Conservation (phyloP, 2,797 vertebrate species). For the Pangasius mekongensis region DNA sequence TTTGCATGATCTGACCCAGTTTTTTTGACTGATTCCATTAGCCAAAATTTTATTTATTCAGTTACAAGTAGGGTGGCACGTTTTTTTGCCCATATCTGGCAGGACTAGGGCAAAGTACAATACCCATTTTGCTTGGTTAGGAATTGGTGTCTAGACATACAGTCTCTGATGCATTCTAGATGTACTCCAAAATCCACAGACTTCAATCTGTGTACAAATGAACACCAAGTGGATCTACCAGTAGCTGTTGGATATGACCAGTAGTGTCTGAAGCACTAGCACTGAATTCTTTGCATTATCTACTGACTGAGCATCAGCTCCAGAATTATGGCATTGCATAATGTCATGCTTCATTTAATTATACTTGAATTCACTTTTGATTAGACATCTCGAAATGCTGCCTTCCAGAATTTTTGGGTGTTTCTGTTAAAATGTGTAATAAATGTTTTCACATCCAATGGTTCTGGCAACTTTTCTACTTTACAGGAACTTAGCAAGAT, state of each 20-base stretch:
- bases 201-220: neutral
- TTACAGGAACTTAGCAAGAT: neutral
- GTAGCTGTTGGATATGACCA: neutral
- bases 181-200: neutral
- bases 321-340: neutral
- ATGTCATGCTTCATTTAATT: neutral
- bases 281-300: too few species aligned
- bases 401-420: neutral
- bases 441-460: neutral
- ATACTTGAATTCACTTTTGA: neutral
- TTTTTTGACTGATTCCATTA: too few species aligned
- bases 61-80: too few species aligned
- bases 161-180: too few species aligned
- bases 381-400: neutral
- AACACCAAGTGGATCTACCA: neutral
- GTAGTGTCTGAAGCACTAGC: neutral
- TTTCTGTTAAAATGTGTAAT: neutral
- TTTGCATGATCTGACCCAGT: too few species aligned
- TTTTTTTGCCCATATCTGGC: too few species aligned
- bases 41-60: too few species aligned
- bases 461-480: neutral
- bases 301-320: neutral
- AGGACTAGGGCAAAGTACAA: too few species aligned
- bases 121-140: too few species aligned
- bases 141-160: too few species aligned